Conservation (phyloP, 2,888 invertebrate genomes). For the Torymus aiolomorphi region DNA sequence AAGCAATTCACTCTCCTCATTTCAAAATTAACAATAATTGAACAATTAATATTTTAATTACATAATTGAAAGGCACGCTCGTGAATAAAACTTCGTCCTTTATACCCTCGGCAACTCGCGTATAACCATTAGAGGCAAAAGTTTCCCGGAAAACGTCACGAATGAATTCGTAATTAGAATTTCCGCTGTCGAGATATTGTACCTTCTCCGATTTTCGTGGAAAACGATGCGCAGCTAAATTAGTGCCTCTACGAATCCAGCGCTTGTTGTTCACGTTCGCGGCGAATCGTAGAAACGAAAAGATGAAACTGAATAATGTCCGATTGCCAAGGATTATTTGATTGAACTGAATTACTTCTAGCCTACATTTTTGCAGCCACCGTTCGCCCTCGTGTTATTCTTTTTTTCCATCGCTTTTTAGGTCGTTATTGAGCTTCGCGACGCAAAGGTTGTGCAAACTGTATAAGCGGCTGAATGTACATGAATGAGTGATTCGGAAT, state of each 20-base stretch:
- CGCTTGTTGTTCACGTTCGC: not conserved
- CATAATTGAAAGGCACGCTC: no score
- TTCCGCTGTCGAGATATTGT: not conserved
- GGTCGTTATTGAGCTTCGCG: not conserved
- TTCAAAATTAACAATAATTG: no score
- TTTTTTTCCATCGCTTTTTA: not conserved
- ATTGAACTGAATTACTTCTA: conserved; percentile 12
- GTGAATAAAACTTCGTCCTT: no score
- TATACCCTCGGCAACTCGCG: no score
- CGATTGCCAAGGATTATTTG: conserved; percentile 18
- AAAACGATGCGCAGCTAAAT: not conserved
- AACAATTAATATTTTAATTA: no score
- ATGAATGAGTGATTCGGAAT: no score
- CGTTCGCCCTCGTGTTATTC: no score
- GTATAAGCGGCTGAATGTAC: no score
- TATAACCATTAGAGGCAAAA: not conserved
- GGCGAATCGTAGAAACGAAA: not conserved
- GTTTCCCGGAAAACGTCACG: not conserved
- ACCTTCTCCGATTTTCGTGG: not conserved
- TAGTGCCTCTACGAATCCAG: conserved; percentile 5
- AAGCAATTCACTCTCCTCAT: no score
- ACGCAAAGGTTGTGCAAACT: not conserved
- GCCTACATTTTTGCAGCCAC: no score
- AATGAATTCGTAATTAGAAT: conserved; percentile 25
- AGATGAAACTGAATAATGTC: conserved; percentile 24